phyloP scores from a whole-genome alignment of 2,113 vertebrate species.

The Myotis lucifugus region DNA sequence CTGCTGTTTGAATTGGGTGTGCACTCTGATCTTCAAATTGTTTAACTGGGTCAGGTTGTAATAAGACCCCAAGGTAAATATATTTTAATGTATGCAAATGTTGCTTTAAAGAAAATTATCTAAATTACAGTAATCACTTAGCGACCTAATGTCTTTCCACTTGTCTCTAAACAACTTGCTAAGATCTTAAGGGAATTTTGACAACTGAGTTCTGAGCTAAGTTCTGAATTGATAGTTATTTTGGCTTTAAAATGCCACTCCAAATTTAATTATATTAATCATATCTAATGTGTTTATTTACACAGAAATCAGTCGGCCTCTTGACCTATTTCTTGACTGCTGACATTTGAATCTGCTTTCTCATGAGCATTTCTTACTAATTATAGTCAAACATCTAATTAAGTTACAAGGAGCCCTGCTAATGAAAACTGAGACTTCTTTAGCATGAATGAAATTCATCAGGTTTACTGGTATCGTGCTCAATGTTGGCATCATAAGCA shows the following conservation, averaged over 20 bases:
- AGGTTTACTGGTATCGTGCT: neutral
- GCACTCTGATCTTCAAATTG: neutral
- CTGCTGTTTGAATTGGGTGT: neutral
- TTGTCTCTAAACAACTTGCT: constrained; percentile 6
- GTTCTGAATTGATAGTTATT: constrained; percentile 13
- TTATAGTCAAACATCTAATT: neutral
- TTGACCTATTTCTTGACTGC: constrained; percentile 34
- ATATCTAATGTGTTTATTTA: constrained; percentile 56
- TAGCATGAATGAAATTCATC: neutral
- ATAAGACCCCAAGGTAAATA: neutral
- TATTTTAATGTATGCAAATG: constrained; percentile 11
- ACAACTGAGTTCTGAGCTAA: neutral
- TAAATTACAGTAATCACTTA: constrained; percentile 36
- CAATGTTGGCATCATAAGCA: neutral
- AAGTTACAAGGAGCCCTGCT: neutral
- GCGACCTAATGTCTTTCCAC: neutral
- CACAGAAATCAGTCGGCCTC: constrained; percentile 6
- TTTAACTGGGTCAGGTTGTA: neutral
- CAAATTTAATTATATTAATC: constrained; percentile 43
- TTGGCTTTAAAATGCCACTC: constrained; percentile 42
- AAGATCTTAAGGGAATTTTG: neutral
- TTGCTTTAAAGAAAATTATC: constrained; percentile 1
- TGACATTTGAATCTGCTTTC: constrained; percentile 21
- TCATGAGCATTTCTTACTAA: constrained; percentile 17
- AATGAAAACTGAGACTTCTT: constrained; percentile 9